Evolutionary conservation across 2,888 invertebrate species (phyloP), one percentile per base, ranked within the genome.

Genomic region (Stegophylla sp.): DNA sequence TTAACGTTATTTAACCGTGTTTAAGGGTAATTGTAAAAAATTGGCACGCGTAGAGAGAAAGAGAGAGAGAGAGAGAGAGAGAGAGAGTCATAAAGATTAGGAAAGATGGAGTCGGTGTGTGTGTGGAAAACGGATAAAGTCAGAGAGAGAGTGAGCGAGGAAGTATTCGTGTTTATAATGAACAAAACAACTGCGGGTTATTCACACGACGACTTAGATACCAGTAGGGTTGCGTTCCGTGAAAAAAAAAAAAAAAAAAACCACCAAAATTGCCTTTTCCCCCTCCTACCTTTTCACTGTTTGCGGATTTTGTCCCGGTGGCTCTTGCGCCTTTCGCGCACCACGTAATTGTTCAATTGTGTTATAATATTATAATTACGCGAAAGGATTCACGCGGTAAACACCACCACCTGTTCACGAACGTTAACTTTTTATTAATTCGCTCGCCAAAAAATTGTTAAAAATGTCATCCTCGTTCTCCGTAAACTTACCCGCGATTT

Each of bases 101-200:
- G n/a, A n/a, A n/a, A n/a, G n/a, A n/a, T n/a, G n/a, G n/a, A n/a
- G 7, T 59, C 3, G 1, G 1, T 59, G 9, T 26, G 20, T n/a
- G 56, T 23, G 23, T 56, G 56, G 1, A 3, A 23, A 7, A 20
- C 20, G 12, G 26, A 59, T 23, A 45, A n/a, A 64, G 43, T 4
- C 1, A 66, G 20, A 66, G 23, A 64, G 17, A 66, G 20, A 0
- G 0, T 3, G 23, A 15, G 43, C 9, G 43, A 43, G 13, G 9
- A 4, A 69, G n/a, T 5, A 26, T 5, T 3, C 15, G 45, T 28
- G 51, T 20, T 15, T 20, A 28, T 48, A 34, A 59, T 48, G 61
- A 45, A 61, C 45, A 63, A 64, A 74, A 51, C 75, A 75, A 51
- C 75, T 75, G 64, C 48, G 64, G 34, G 75, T 64, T 64, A 64